A percentile compares a stretch with the other conserved stretches of the same genome.
phyloP scores from a whole-genome alignment of 2,113 vertebrate species.

The Anhinga anhinga region DNA sequence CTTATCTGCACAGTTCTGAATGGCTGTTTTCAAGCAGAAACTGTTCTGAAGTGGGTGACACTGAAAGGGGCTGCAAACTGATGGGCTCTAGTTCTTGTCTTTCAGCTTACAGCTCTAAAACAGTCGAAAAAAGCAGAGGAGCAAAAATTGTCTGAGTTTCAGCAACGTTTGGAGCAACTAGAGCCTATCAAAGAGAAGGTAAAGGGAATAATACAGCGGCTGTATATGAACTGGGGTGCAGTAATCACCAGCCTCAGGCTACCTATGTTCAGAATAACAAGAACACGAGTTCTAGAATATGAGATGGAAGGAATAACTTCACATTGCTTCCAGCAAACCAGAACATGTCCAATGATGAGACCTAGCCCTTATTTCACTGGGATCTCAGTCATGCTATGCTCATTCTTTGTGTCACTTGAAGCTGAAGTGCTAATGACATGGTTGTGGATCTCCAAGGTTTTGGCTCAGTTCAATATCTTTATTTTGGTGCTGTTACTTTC shows the following conservation, averaged over 20 bases:
- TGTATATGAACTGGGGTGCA: background rate
- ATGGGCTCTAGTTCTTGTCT: background rate
- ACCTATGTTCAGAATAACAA: background rate
- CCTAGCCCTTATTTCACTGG: background rate
- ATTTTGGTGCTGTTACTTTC: background rate
- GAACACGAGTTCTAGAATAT: background rate
- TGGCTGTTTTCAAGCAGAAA: background rate
- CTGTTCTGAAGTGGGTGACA: background rate
- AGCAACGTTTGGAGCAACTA: slow-evolving; percentile 73
- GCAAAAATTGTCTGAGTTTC: slow-evolving; percentile 56
- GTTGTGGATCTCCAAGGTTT: background rate
- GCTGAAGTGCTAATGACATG: background rate
- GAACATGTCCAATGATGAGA: background rate
- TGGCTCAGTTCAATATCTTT: background rate
- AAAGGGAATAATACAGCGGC: background rate
- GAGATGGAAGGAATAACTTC: background rate
- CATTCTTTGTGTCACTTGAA: background rate
- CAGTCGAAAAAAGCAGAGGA: slow-evolving; percentile 72
- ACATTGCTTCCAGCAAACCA: background rate
- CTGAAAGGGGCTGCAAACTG: background rate
- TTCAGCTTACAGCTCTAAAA: slow-evolving; percentile 71
- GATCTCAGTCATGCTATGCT: background rate
- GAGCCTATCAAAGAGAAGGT: slow-evolving; percentile 78
- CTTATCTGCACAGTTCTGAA: background rate
- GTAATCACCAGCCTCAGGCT: background rate